phyloP scores from a whole-genome alignment of 2,797 vertebrate genomes.

The Avahi laniger region DNA sequence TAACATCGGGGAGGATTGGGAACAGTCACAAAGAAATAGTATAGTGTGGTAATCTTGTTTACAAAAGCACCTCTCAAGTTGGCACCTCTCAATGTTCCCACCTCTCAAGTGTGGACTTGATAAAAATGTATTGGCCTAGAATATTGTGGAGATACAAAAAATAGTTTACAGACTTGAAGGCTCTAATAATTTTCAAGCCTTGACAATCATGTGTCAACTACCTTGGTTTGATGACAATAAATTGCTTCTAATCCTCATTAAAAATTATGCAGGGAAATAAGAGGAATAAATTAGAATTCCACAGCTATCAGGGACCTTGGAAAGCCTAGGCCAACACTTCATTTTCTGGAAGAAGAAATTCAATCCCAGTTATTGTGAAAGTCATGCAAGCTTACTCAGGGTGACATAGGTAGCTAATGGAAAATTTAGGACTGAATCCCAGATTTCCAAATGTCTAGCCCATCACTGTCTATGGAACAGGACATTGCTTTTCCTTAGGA shows the following conservation, averaged over 20 bases:
- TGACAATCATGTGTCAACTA: neutral
- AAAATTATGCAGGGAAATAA: neutral
- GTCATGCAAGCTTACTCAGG: neutral
- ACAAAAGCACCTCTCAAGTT: neutral
- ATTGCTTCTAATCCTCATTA: neutral
- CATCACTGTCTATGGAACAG: neutral
- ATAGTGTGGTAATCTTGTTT: neutral
- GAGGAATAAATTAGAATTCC: neutral
- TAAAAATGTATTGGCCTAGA: neutral
- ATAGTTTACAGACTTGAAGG: neutral
- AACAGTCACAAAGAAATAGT: neutral
- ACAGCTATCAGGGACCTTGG: neutral
- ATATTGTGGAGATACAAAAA: neutral
- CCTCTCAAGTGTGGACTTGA: neutral
- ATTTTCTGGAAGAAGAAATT: conserved; percentile 14
- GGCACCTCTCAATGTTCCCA: neutral
- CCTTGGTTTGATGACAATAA: neutral
- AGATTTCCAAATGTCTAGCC: neutral
- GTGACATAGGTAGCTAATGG: neutral
- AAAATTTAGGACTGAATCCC: neutral
- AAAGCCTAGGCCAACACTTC: neutral
- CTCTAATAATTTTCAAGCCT: neutral
- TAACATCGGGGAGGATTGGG: neutral
- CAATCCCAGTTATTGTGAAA: neutral
- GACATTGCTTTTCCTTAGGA: neutral